Conservation (phyloP, 2,888 invertebrate species). For the Gisinianus flammeolus region DNA sequence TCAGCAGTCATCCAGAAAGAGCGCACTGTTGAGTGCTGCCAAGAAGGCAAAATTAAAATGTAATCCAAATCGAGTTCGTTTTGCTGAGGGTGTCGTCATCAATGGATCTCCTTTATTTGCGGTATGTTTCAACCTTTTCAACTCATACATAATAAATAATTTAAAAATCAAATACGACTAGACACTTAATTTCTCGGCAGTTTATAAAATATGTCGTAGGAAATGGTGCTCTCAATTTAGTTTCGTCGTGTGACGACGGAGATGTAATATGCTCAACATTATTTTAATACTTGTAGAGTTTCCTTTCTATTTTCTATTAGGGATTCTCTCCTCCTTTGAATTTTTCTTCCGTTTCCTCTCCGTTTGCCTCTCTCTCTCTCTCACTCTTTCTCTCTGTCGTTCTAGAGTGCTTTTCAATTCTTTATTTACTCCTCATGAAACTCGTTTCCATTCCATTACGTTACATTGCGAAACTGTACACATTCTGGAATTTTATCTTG, state of each 20-base stretch:
- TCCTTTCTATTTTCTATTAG: too few relatives aligned
- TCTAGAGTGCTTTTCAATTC: neutral
- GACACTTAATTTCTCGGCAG: too few relatives aligned
- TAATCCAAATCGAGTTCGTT: slow-evolving; percentile 83
- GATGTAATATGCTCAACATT: too few relatives aligned
- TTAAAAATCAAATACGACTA: too few relatives aligned
- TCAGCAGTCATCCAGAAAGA: slow-evolving; percentile 71
- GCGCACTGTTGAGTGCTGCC: slow-evolving; percentile 84
- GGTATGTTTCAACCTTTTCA: slow-evolving; percentile 64
- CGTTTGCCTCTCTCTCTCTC: neutral
- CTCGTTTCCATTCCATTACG: neutral
- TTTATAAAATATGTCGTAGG: too few relatives aligned
- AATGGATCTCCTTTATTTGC: slow-evolving; percentile 79
- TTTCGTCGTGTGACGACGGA: too few relatives aligned
- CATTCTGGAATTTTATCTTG: neutral
- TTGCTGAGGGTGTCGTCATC: slow-evolving; percentile 86
- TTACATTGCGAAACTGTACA: neutral
- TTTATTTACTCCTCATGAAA: neutral
- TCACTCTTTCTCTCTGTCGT: neutral
- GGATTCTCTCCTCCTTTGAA: too few relatives aligned
- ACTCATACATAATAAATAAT: too few relatives aligned
- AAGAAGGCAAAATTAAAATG: slow-evolving; percentile 81
- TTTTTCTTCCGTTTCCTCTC: neutral
- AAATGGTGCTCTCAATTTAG: too few relatives aligned
- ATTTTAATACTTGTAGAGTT: too few relatives aligned